Evolutionary conservation across 2,797 vertebrate species (phyloP).

Genomic region (Anabacerthia variegaticeps): DNA sequence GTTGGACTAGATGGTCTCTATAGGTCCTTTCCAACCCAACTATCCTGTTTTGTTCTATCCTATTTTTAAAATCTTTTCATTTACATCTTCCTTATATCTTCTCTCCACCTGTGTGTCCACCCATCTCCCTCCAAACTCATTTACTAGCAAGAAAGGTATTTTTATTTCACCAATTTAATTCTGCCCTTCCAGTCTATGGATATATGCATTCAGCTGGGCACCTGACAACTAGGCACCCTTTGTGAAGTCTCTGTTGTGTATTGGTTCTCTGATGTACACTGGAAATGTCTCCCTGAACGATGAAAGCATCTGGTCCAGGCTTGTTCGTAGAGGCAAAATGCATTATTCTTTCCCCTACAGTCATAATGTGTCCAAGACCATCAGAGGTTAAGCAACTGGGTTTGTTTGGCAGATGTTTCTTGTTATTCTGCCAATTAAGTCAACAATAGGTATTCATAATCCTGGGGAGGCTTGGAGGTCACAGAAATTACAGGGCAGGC

Average conservation of each 20-base stretch:
- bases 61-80: neutral
- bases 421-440: conserved; percentile 51
- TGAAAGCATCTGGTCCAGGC: neutral
- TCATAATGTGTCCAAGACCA: neutral
- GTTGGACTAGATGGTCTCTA: neutral
- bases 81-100: neutral
- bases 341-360: neutral
- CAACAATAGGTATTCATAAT: conserved; percentile 61
- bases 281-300: neutral
- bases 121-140: neutral
- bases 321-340: neutral
- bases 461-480: conserved; percentile 1
- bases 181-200: neutral
- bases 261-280: neutral
- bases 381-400: conserved; percentile 26
- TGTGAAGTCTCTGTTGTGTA: neutral
- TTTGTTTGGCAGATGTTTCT: conserved; percentile 56
- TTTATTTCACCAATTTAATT: neutral
- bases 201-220: neutral
- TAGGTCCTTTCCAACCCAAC: neutral
- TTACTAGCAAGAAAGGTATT: neutral
- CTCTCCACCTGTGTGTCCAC: neutral
- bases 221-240: neutral
- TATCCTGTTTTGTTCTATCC: neutral
- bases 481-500: conserved; percentile 10